phyloP scores from a whole-genome alignment of 2,113 vertebrate genomes.

The Daboia siamensis region DNA sequence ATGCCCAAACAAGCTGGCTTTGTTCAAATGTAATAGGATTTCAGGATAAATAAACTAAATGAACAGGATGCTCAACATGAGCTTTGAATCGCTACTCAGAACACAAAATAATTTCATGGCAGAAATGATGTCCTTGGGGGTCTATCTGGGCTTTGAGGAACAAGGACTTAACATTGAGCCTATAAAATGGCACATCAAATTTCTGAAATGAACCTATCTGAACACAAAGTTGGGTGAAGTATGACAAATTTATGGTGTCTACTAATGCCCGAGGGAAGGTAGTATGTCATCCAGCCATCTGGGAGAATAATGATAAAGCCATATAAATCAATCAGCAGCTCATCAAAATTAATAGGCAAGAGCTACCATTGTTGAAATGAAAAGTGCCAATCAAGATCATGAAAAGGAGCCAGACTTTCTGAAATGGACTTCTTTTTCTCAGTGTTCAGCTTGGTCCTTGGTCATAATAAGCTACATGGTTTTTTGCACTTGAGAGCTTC shows the following conservation, averaged over 20 bases:
- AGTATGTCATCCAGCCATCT: not conserved
- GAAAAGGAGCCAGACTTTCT: not conserved
- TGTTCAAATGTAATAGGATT: not conserved
- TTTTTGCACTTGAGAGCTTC: not conserved
- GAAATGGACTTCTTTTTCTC: not conserved
- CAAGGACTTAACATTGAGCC: accelerated
- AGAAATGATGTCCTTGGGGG: not conserved
- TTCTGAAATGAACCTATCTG: not conserved
- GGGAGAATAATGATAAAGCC: not conserved
- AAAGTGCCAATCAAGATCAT: not conserved
- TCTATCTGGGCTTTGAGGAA: accelerated
- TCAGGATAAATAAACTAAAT: not conserved
- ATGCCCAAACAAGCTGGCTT: not conserved
- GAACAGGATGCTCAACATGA: not conserved
- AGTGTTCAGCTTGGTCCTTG: not conserved
- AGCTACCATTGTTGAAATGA: not conserved
- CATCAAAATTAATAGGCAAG: not conserved
- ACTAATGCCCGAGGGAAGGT: not conserved
- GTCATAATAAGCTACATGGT: not conserved
- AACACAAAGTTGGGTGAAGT: not conserved
- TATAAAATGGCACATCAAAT: not conserved
- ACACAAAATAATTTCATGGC: not conserved
- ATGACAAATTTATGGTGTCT: not conserved
- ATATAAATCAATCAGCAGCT: not conserved
- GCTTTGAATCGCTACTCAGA: not conserved